Conservation (phyloP, 2,888 invertebrate genomes). For the Coecobrya sp. region DNA sequence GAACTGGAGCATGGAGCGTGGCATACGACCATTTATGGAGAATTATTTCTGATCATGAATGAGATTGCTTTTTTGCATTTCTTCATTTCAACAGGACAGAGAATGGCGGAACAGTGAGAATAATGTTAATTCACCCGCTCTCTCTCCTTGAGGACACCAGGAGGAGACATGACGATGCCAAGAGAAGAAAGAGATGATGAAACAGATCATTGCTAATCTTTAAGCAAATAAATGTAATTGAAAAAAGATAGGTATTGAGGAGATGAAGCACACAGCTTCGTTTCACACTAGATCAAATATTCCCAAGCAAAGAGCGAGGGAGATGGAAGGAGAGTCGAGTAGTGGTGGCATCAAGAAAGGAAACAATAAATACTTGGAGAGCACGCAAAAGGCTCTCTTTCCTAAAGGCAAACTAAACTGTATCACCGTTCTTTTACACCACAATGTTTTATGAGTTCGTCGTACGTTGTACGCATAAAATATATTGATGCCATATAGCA, state of each 20-base stretch:
- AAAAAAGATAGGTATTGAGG: slow-evolving; percentile 75
- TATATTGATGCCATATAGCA: not conserved
- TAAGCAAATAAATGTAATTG: slow-evolving; percentile 82
- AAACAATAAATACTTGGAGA: not conserved
- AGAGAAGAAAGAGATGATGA: slow-evolving; percentile 67
- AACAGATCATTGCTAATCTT: slow-evolving; percentile 81
- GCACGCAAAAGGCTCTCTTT: slow-evolving; percentile 22
- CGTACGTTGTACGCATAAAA: not conserved
- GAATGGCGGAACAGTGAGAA: slow-evolving; percentile 12
- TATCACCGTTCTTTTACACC: not conserved
- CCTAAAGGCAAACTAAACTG: slow-evolving; percentile 18
- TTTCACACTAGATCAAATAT: slow-evolving; percentile 75
- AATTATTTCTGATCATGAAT: slow-evolving; percentile 30
- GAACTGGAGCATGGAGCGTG: not conserved
- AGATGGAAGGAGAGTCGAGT: not conserved
- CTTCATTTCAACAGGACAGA: not conserved
- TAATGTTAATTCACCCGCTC: slow-evolving; percentile 49
- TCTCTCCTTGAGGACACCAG: slow-evolving; percentile 7
- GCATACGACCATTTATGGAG: not conserved
- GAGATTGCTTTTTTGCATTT: slow-evolving; percentile 37
- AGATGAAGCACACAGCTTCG: slow-evolving; percentile 53
- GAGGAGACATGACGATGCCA: not conserved
- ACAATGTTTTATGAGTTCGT: not conserved
- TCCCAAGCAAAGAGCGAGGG: not conserved
- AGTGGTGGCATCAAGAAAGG: not conserved